These are phyloP conservation scores for Tetraneura akinire DNA, from an alignment of 1,140 invertebrate genomes.

Conservation along the genomic window DNA sequence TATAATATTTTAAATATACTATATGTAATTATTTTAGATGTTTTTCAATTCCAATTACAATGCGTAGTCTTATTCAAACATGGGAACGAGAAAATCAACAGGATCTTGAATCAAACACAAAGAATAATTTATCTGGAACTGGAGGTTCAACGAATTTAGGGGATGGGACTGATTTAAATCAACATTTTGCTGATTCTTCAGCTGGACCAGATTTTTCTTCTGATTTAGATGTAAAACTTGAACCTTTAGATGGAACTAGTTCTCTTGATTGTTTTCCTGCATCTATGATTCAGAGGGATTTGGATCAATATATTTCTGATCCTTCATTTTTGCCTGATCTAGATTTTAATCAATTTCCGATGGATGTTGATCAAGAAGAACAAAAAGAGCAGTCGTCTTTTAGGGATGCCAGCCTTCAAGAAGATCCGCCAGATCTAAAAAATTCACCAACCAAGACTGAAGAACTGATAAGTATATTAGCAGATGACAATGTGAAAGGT, in stretches of 20 bases:
- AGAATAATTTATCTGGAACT: conserved; percentile 43
- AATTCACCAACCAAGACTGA: conserved; percentile 43
- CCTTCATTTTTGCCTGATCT: conserved; percentile 41
- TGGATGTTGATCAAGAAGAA: conserved; percentile 49
- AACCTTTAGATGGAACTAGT: conserved; percentile 45
- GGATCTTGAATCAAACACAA: conserved; percentile 36
- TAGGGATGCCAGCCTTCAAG: conserved; percentile 51
- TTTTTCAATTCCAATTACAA: conserved; percentile 87
- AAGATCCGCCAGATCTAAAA: conserved; percentile 42
- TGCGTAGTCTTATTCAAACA: conserved; percentile 72
- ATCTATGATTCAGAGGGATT: conserved; percentile 42
- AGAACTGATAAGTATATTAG: conserved; percentile 42
- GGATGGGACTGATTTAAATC: conserved; percentile 35
- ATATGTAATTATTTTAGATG: conserved; percentile 63
- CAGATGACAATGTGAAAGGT: conserved; percentile 8
- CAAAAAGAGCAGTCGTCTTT: conserved; percentile 49
- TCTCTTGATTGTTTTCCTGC: conserved; percentile 47
- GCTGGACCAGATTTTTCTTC: conserved; percentile 39
- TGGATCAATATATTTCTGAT: conserved; percentile 43
- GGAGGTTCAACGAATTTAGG: conserved; percentile 50
- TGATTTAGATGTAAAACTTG: conserved; percentile 45
- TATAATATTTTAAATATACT: neutral
- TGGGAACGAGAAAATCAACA: conserved; percentile 60
- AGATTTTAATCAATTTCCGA: conserved; percentile 50
- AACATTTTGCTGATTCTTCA: conserved; percentile 42